A percentile compares a stretch with the other conserved stretches of the same genome.
Evolutionary conservation across 2,797 vertebrate species (phyloP).

Genomic region (Bradypodion pumilum): DNA sequence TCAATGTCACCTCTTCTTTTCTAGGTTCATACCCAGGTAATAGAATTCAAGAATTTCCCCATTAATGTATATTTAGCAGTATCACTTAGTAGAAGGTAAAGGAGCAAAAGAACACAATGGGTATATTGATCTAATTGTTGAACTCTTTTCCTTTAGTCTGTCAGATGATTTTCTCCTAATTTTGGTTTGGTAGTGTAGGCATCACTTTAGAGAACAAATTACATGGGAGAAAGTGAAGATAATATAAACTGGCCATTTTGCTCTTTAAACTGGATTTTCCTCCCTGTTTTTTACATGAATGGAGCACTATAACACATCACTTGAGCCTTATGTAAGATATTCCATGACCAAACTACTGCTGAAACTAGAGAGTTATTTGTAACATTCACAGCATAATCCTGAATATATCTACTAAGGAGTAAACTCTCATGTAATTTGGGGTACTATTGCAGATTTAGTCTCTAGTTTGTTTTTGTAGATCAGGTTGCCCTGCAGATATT

Average conservation of each 20-base stretch:
- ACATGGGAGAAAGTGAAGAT: no score
- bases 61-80: neutral
- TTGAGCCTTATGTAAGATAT: neutral
- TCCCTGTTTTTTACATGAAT: neutral
- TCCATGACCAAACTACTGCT: neutral
- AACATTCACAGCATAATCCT: no score
- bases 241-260: neutral
- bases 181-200: neutral
- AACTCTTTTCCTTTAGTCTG: neutral
- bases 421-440: neutral
- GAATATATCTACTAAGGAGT: no score
- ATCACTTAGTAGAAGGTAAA: neutral
- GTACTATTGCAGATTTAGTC: neutral
- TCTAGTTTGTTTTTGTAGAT: neutral
- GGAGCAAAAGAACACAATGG: neutral
- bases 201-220: neutral
- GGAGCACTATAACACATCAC: no score
- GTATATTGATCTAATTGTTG: neutral
- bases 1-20: neutral
- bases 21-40: neutral
- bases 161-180: neutral
- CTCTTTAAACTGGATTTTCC: neutral
- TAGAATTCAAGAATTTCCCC: neutral
- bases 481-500: neutral
- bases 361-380: no score